Evolutionary conservation across 1,140 invertebrate species (phyloP).

Genomic region (Cydia strobilella): DNA sequence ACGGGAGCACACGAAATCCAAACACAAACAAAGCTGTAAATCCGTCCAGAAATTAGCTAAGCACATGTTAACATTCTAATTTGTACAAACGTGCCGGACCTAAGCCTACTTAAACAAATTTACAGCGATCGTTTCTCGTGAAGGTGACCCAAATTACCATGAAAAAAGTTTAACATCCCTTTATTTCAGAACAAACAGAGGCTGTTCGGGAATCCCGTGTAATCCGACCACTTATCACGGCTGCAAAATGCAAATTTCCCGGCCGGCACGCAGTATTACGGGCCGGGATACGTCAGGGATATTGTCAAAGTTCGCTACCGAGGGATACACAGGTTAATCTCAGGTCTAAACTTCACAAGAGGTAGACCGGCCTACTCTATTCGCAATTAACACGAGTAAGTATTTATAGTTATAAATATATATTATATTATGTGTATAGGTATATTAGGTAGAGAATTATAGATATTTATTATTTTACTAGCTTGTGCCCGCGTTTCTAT

Average conservation of each 20-base stretch:
- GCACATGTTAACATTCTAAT: conserved; percentile 51
- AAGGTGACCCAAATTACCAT: conserved; percentile 79
- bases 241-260: conserved; percentile 79
- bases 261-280: conserved; percentile 70
- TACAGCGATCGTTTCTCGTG: conserved; percentile 69
- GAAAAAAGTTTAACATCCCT: conserved; percentile 80
- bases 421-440: neutral
- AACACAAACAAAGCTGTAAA: conserved; percentile 24
- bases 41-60: conserved; percentile 46
- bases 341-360: conserved; percentile 43
- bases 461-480: no score
- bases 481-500: no score
- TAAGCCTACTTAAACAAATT: conserved; percentile 78
- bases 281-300: conserved; percentile 62
- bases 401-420: neutral
- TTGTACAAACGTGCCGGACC: conserved; percentile 54
- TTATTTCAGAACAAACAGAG: conserved; percentile 79
- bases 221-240: conserved; percentile 79
- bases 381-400: conserved; percentile 19
- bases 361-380: conserved; percentile 37
- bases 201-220: conserved; percentile 75
- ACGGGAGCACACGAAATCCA: neutral
- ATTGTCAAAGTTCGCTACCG: conserved; percentile 69
- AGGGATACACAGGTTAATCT: conserved; percentile 56
- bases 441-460: neutral